A percentile compares a stretch with the other conserved stretches of the same genome.
Conservation (phyloP, 2,113 vertebrate genomes). For the Gobius niger region DNA sequence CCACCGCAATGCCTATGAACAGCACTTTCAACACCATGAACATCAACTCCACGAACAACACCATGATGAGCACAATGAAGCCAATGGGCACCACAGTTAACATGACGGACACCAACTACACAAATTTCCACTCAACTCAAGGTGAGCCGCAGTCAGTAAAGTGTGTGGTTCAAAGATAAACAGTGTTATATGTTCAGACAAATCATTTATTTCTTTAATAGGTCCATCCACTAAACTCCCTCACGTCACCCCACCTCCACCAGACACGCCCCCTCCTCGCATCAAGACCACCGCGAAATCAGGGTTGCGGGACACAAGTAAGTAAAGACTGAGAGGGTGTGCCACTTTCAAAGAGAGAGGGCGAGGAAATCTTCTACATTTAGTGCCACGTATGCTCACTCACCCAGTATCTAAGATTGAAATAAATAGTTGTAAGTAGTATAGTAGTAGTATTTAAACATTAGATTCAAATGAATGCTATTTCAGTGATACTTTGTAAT, state of each 20-base stretch:
- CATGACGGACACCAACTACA: fast-evolving
- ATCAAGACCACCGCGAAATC: not conserved
- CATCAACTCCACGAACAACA: no score
- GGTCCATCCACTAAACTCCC: not conserved
- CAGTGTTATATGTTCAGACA: not conserved
- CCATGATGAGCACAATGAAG: not conserved
- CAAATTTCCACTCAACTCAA: not conserved
- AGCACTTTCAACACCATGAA: not conserved
- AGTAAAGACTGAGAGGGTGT: not conserved
- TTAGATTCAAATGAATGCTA: no score
- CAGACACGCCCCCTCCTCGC: not conserved
- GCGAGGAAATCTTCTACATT: no score
- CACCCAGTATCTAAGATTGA: no score
- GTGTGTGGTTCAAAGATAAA: not conserved
- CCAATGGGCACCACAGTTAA: not conserved
- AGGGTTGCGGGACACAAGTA: not conserved
- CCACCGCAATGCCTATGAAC: no score
- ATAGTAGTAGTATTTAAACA: no score
- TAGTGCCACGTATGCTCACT: no score
- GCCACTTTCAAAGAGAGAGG: no score
- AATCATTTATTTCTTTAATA: not conserved
- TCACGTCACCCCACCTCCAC: not conserved
- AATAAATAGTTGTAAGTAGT: no score
- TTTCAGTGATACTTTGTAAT: no score
- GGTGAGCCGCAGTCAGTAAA: not conserved